phyloP scores from a whole-genome alignment of 2,797 vertebrate genomes.

The Simalia tracyae region DNA sequence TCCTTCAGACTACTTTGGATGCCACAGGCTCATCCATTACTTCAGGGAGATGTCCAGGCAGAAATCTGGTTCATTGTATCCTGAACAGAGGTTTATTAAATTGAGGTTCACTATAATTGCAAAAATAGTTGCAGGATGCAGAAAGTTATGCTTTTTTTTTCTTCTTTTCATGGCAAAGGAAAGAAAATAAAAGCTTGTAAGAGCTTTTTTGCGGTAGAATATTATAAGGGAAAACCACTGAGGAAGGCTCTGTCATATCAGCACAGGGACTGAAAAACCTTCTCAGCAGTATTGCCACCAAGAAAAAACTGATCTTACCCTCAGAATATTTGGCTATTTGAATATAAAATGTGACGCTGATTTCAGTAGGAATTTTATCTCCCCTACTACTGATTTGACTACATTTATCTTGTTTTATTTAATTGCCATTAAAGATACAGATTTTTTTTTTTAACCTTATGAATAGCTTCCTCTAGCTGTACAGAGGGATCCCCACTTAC shows the following conservation, averaged over 20 bases:
- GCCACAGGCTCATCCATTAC: too few species aligned
- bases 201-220: not conserved
- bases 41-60: too few species aligned
- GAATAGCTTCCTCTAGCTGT: slow-evolving; percentile 24
- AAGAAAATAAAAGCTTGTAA: not conserved
- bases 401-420: not conserved
- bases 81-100: not conserved
- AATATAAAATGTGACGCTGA: slow-evolving; percentile 14
- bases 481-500: not conserved
- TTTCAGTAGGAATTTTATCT: not conserved
- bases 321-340: not conserved
- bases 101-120: not conserved
- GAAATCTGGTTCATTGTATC: too few species aligned
- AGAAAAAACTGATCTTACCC: not conserved
- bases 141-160: not conserved
- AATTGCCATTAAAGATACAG: slow-evolving; percentile 40
- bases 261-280: not conserved
- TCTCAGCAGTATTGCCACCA: not conserved
- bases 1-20: too few species aligned
- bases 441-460: too few species aligned
- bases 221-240: not conserved
- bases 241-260: not conserved
- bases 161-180: not conserved
- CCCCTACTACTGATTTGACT: slow-evolving; percentile 8
- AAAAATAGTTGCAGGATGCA: not conserved